phyloP scores from a whole-genome alignment of 2,888 invertebrate species.

The Drosophila aldrichi region DNA sequence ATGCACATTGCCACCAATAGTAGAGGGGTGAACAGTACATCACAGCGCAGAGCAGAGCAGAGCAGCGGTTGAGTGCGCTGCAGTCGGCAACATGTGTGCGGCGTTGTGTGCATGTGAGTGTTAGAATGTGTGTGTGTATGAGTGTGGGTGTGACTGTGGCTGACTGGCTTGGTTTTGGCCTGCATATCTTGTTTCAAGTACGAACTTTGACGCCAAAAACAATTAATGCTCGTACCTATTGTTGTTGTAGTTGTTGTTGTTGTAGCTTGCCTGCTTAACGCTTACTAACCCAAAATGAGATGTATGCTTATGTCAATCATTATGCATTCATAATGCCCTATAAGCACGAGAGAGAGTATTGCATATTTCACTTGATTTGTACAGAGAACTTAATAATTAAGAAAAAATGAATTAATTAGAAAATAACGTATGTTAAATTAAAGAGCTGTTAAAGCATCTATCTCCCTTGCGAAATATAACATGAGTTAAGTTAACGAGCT shows the following conservation, averaged over 20 bases:
- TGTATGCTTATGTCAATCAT: constrained; percentile 40
- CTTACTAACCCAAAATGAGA: constrained; percentile 47
- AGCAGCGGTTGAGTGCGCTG: constrained; percentile 46
- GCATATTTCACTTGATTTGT: constrained; percentile 3
- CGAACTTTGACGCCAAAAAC: constrained; percentile 71
- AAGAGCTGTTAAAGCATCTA: not conserved
- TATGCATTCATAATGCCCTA: constrained; percentile 42
- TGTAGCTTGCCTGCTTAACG: constrained; percentile 26
- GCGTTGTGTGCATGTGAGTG: constrained; percentile 16
- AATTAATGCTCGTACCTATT: constrained; percentile 24
- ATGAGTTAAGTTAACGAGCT: not conserved
- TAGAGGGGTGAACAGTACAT: constrained; percentile 5
- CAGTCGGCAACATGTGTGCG: constrained; percentile 33
- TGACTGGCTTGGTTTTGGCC: constrained; percentile 50
- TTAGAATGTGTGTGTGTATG: not conserved
- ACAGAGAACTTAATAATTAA: not conserved
- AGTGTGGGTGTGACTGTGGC: constrained; percentile 10
- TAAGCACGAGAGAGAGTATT: constrained; percentile 14
- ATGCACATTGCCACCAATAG: constrained; percentile 60
- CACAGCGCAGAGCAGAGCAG: constrained; percentile 1
- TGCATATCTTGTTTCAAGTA: constrained; percentile 80
- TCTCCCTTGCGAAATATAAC: not conserved
- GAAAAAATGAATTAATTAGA: not conserved
- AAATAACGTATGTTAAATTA: constrained; percentile 8
- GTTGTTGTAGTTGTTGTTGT: constrained; percentile 14